Conservation (phyloP, 1,140 invertebrate species). For the Chironomus striatipennis region DNA sequence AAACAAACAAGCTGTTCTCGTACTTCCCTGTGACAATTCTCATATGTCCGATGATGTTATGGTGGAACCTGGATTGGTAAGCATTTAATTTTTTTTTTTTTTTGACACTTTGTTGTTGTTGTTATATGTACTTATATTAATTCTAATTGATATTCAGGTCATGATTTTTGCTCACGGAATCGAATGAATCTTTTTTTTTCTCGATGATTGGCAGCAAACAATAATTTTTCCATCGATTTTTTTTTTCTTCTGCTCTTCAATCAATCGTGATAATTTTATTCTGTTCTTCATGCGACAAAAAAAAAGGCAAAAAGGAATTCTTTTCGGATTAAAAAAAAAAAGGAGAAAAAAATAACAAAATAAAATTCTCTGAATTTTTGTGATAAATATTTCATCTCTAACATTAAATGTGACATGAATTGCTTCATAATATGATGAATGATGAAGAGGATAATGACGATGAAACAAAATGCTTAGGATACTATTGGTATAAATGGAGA, state of each 20-base stretch:
- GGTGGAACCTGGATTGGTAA: conserved; percentile 87
- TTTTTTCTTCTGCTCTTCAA: neutral
- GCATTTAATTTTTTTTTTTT: neutral
- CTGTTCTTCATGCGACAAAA: neutral
- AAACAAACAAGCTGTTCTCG: conserved; percentile 87
- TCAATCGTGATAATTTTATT: neutral
- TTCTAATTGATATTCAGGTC: neutral
- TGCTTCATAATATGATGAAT: neutral
- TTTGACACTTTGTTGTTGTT: neutral
- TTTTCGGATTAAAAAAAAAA: neutral
- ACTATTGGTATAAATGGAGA: neutral
- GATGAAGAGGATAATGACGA: neutral
- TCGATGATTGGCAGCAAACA: neutral
- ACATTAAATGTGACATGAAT: conserved; percentile 8
- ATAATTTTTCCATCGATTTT: neutral
- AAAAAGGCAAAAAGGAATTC: neutral
- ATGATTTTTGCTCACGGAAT: conserved; percentile 99
- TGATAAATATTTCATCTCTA: conserved; percentile 14
- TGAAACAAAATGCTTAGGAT: neutral
- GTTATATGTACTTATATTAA: neutral
- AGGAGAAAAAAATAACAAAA: no score
- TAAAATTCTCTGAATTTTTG: conserved; percentile 5
- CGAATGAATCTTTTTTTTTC: conserved; percentile 50
- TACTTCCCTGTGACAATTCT: conserved; percentile 87
- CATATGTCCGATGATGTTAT: conserved; percentile 95